A percentile compares a stretch with the other conserved stretches of the same genome.
Evolutionary conservation across 2,888 invertebrate genomes (phyloP).

Genomic region (Pseudanteris insignis): DNA sequence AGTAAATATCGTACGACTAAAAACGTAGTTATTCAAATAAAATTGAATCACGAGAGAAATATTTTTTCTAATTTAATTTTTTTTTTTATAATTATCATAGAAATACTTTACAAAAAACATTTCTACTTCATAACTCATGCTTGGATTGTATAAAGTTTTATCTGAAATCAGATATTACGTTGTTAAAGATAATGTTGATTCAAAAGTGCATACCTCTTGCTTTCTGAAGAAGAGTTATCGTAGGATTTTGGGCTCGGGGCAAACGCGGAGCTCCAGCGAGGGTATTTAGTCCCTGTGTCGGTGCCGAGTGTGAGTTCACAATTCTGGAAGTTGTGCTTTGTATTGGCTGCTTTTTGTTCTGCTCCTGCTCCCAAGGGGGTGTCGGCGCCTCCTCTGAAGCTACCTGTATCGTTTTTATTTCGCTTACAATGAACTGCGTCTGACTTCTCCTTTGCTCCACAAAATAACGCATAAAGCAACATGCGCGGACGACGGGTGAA

Average conservation of each 20-base stretch:
- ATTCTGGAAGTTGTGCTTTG: conserved; percentile 58
- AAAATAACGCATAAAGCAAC: conserved; percentile 11
- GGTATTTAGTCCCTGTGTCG: conserved; percentile 71
- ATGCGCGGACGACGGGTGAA: conserved; percentile 12
- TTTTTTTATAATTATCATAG: neutral
- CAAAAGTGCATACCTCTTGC: conserved; percentile 76
- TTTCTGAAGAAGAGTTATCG: conserved; percentile 86
- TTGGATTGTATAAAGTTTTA: neutral
- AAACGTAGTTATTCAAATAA: too few species aligned
- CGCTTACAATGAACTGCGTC: conserved; percentile 1
- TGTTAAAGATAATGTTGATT: conserved; percentile 7
- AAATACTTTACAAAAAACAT: neutral
- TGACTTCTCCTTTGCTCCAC: conserved; percentile 2
- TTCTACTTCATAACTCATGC: neutral
- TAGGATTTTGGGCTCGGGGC: conserved; percentile 86
- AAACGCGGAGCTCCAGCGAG: conserved; percentile 68
- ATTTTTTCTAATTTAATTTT: neutral
- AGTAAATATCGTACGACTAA: too few species aligned
- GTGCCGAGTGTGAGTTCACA: conserved; percentile 71
- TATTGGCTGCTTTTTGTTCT: conserved; percentile 49
- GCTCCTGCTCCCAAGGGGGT: conserved; percentile 55
- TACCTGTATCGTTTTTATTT: conserved; percentile 43
- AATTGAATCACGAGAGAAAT: neutral
- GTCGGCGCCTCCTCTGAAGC: conserved; percentile 41
- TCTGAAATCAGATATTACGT: neutral